Base-by-base conservation (phyloP, 2,888 invertebrate species). In the Conops quadrifasciatus region DNA sequence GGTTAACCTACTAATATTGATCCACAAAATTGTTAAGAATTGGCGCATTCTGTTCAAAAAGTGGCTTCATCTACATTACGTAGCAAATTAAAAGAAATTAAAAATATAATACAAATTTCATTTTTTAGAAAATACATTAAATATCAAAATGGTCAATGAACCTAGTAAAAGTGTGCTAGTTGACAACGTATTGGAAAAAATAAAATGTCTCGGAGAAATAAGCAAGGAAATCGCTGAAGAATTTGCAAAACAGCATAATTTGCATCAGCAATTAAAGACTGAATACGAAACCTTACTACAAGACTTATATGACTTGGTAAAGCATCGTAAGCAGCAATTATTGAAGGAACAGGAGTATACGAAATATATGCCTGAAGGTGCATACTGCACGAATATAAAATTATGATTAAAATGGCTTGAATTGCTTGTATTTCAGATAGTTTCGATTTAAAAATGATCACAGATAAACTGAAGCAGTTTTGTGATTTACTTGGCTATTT, bases 401-500 rank as follows among this genome's bases (percentile, higher is more conserved):
- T 53, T 21, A 53, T 11, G 4, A 7, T 36, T 4, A 19, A n/a
- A 53, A n/a, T 7, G n/a, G 1, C 2, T 26, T 26, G 28, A 58
- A 24, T 24, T 21, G 5, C 15, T 16, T 28, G 28, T 24, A n/a
- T 62, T 62, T 19, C 43, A 62, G 43, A 30, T 2, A 36, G 36
- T 15, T 13, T 16, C 7, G 60, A 30, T n/a, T 43, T 2, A 9
- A 26, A 24, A 11, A 26, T 26, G 5, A 16, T 59, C 2, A n/a
- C 60, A 9, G 43, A 15, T 15, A 13, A 36, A 7, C 16, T 62
- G 36, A 9, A 30, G 4, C 36, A 43, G 16, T 2, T 62, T 36
- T 36, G 13, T 19, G 11, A 36, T 2, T 62, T 62, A 36, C 49
- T 49, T 7, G 64, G 64, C 4, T 64, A 64, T 47, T 47, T n/a